Conservation (phyloP, 2,797 vertebrate genomes). For the Chloroceryle amazona region DNA sequence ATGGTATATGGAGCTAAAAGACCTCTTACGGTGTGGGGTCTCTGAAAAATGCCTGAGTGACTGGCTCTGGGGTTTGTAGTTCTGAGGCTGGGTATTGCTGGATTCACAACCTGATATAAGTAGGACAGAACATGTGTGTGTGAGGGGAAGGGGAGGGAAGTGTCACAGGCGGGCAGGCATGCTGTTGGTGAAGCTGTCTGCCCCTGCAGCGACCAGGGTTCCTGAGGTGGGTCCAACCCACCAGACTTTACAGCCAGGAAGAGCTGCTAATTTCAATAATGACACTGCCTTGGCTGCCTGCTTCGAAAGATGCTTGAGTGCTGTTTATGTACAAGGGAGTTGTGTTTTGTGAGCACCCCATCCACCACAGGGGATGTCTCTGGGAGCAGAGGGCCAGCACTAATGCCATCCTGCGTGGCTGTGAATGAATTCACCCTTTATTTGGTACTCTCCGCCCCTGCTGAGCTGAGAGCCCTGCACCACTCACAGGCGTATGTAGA, state of each 20-base stretch:
- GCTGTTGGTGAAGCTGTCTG: background rate
- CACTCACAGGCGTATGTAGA: background rate
- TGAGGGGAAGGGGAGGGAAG: background rate
- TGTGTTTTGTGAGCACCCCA: background rate
- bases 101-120: background rate
- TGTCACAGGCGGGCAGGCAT: fast-evolving
- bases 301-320: background rate
- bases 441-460: background rate
- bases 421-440: constrained; percentile 45
- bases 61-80: background rate
- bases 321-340: constrained; percentile 23
- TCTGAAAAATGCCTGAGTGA: background rate
- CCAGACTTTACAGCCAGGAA: background rate
- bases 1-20: background rate
- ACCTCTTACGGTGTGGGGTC: background rate
- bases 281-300: background rate
- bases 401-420: constrained; percentile 28
- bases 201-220: background rate
- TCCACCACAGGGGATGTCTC: background rate
- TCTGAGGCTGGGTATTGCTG: background rate
- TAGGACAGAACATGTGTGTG: background rate
- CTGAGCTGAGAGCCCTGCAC: background rate
- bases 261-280: background rate
- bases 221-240: background rate
- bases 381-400: constrained; percentile 22